Base-by-base conservation (phyloP, 2,113 vertebrate species). In the Rhizomys pruinosus region DNA sequence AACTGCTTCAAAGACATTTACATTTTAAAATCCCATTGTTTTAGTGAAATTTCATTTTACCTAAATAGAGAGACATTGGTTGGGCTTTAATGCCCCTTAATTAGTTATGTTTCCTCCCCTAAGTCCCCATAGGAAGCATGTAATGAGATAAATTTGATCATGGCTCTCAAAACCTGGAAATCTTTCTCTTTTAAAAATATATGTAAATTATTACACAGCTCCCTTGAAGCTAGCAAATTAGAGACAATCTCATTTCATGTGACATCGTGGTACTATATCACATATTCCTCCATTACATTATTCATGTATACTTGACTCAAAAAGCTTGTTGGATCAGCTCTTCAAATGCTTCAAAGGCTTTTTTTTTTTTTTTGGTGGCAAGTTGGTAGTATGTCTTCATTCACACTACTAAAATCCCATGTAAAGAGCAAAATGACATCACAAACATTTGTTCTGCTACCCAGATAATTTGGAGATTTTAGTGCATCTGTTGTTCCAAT, bases 1-100 rank as follows among this genome's bases (percentile, higher is more conserved):
- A 97, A 89, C 88, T 80, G 23, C 32, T 84, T 73, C 61, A 8
- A 77, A 88, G 52, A 79, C 15, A 88, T 84, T 92, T 71, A 11
- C n/a, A 96, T 93, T 95, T 94, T 76, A 78, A 96, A 52, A 93
- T 80, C 84, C 85, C 74, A 96, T 95, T 97, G 94, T 95, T 90
- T 93, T 12, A 16, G 11, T 52, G 73, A 95, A 93, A 97, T 78
- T 72, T 32, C 61, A 12, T 96, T 93, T 88, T 42, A 61, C 44
- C 88, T 84, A 95, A 94, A 77, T 39, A 92, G 32, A 95, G 29
- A 39, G 59, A 64, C 17, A 73, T 73, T 77, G n/a, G 94, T 89
- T 27, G 55, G 59, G 13, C 1, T 61, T 66, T 85, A 85, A 55
- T n/a, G 42, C 19, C 25, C 6, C 37, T 93, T 93, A 72, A 94